Evolutionary conservation across 2,797 vertebrate genomes (phyloP).

Genomic region (Micrastur ruficollis): DNA sequence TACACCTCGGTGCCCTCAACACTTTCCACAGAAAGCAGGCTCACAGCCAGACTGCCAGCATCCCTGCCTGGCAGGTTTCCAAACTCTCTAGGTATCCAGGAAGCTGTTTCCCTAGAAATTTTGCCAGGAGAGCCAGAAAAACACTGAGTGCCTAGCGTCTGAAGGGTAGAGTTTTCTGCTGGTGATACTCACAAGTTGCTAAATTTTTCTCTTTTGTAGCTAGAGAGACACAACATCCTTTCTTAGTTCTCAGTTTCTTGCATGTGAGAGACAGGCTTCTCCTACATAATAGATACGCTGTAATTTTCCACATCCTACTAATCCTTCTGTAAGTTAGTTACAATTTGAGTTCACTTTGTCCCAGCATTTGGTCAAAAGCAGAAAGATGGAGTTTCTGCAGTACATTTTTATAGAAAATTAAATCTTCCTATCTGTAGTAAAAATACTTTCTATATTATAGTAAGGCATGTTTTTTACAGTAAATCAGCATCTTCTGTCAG

Average conservation of each 20-base stretch:
- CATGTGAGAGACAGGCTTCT: not conserved
- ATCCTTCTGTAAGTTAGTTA: not conserved
- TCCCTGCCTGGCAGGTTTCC: not conserved
- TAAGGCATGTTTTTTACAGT: not conserved
- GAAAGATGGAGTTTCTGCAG: not conserved
- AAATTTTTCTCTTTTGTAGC: not conserved
- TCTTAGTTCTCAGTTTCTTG: not conserved
- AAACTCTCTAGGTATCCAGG: not conserved
- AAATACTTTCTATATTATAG: not conserved
- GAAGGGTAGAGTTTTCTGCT: not conserved
- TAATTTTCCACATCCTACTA: not conserved
- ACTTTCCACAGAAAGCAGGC: not conserved
- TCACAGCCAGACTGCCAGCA: not conserved
- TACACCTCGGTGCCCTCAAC: not conserved
- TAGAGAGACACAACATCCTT: not conserved
- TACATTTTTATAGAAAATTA: not conserved
- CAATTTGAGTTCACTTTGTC: not conserved
- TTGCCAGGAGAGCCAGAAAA: not conserved
- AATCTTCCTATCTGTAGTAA: not conserved
- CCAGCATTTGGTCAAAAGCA: not conserved
- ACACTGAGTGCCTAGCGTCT: not conserved
- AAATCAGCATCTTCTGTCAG: not conserved
- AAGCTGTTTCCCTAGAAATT: not conserved
- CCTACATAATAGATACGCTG: not conserved
- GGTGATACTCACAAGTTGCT: not conserved